Evolutionary conservation across 2,113 vertebrate species (phyloP), one percentile per base, ranked within the genome.

Genomic region (Aphyosemion australe): DNA sequence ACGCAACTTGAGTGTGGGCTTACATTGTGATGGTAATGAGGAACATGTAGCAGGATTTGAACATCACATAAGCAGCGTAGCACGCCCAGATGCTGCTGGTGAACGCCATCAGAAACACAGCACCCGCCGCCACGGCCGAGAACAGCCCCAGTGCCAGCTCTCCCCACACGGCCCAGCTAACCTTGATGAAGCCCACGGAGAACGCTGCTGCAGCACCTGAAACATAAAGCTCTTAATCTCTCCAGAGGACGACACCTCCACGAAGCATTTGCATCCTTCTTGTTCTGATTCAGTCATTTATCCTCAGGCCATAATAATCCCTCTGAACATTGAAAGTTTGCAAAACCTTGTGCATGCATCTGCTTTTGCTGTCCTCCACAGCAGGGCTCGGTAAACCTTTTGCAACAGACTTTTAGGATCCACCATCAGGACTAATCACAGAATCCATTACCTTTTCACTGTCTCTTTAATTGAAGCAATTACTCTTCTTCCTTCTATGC

Each of bases 31-130:
- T 87, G 64, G 90, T 93, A 58, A 92, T 91, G 32, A 93, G 91
- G 8, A 92, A 78, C 87, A 92, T 92, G 76, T 91, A 92, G 66
- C 90, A 90, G 1, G 91, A 90, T 71, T 90, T 92, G 74, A 93
- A 92, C 54, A 89, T n/a, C 11, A 58, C 72, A 45, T 92, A 92
- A 51, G 83, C 85, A 11, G 71, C 65, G 16, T 91, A 93, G 73
- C 87, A 88, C 3, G 53, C 20, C 91, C 90, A 92, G 61, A 92
- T 92, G 13, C 59, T 90, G 72, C 71, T 72, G 57, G 86, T 82
- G 72, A 90, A 54, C 1, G 63, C 63, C 76, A 90, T 93, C 34
- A 91, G 76, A 59, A 90, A 91, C 61, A 92, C 52, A 3, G 88
- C 81, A 0, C 83, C 84, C 1, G 92, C 57, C n/a, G 78, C 89